Evolutionary conservation across 2,888 invertebrate genomes (phyloP), one percentile per base, ranked within the genome.

Genomic region (Entomobrya proxima): DNA sequence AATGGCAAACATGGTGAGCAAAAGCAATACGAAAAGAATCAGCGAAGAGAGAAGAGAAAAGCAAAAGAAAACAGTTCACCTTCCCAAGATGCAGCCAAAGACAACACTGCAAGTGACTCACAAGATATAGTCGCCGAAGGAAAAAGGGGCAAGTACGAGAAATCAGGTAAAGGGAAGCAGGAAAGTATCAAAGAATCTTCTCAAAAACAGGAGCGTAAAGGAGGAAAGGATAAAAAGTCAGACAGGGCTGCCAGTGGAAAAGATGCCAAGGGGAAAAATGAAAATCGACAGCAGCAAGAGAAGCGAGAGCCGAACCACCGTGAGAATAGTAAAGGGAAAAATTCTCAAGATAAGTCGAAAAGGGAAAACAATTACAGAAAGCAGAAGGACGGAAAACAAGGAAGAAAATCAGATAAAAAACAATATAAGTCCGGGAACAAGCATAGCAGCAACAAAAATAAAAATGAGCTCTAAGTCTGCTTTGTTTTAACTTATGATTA

Each of bases 131-230:
- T 6, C 2, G 11, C 27, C 15, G 52, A 32, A 11, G 35, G 67
- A 6, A 79, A 64, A 21, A 50, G 58, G 11, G 50, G 35, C 21
- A 79, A 79, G 24, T 47, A 52, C 4, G 47, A 58, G 15, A 78
- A 78, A 24, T 24, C 77, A 76, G 76, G 58, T 32, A 76, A 76
- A 76, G 1, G 11, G 2, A 58, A 58, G 15, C 32, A 58, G 9
- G 24, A 18, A 40, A 37, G 15, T 24, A 40, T 55, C 13, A 55
- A 75, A 21, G 50, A 75, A 6, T 35, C 75, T 30, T 58, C 30
- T 30, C 13, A 13, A 27, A 35, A 35, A 52, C 47, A 52, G 75
- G 2, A 76, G 55, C 40, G 24, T 6, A 50, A 55, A 58, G 21
- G 7, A n/a, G 27, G 30, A 7, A 40, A 72, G n/a, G 37, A 37